Evolutionary conservation across 2,888 invertebrate genomes (phyloP), one percentile per base, ranked within the genome.

Genomic region (Xestia sexstrigata): DNA sequence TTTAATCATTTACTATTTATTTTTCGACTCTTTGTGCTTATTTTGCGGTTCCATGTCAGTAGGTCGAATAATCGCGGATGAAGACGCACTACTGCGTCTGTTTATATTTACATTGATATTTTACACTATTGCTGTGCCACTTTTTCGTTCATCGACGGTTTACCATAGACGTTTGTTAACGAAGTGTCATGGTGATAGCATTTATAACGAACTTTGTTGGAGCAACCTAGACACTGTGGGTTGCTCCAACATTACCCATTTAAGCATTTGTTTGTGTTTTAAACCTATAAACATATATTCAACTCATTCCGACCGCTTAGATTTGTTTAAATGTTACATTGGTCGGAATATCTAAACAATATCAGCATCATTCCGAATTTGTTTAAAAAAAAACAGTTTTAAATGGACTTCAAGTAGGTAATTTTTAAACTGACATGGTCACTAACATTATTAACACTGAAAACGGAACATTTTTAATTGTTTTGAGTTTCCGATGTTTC

Each of bases 41-140:
- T 39, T 70, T 45, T 42, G 58, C 39, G 49, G n/a, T 76, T 62
- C n/a, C 26, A 52, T 72, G 75, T 76, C 78, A 83, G 63, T 85
- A 74, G 86, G 83, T 75, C 78, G 58, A 66, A 58, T 63, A 66
- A 71, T 72, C 13, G 49, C 71, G 42, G 26, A 49, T 70, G 70
- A 81, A 67, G 70, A 45, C n/a, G 47, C 62, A 66, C 42, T 55
- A 11, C 35, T 63, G 47, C 80, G 35, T 84, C 47, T 81, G 75
- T 84, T 81, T 81, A 84, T 65, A 81, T 69, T 13, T 73, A 69
- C 15, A n/a, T 60, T 15, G n/a, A 42, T 20, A 15, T 65, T 49
- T 42, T 17, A 30, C 30, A 74, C 11, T 49, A 30, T 45, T 70
- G 23, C 9, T 63, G 30, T 1, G 23, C 76, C n/a, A 55, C 35